These are phyloP conservation scores for Lomographa bimaculata DNA, from an alignment of 2,888 invertebrate genomes.

Conservation along the genomic window DNA sequence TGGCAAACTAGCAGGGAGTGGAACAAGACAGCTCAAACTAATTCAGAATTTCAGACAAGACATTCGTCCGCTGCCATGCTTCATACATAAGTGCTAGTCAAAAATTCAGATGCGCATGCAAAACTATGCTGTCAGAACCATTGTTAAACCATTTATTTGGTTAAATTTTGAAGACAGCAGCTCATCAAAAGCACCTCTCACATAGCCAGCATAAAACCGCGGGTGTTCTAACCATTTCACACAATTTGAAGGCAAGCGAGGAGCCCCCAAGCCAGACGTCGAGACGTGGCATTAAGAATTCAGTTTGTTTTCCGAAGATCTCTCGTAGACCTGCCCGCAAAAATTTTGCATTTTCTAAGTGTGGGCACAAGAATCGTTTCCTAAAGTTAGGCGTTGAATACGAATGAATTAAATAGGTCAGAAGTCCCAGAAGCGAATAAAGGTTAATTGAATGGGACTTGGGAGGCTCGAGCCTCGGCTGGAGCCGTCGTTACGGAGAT, in stretches of 20 bases:
- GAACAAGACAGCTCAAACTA: too few species aligned
- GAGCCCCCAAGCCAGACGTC: constrained; percentile 12
- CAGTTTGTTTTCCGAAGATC: constrained; percentile 16
- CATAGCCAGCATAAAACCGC: constrained; percentile 1
- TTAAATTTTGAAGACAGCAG: not conserved
- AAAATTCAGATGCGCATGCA: too few species aligned
- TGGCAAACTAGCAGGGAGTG: too few species aligned
- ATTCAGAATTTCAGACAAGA: too few species aligned
- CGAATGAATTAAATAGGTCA: constrained; percentile 62
- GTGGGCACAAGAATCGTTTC: constrained; percentile 19
- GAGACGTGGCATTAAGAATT: constrained; percentile 23
- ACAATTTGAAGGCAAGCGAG: constrained; percentile 15
- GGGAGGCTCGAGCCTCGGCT: constrained; percentile 30
- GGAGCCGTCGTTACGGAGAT: constrained; percentile 40
- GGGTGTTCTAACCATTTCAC: constrained; percentile 15
- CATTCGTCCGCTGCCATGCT: too few species aligned
- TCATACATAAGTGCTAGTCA: too few species aligned
- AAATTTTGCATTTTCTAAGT: constrained; percentile 26
- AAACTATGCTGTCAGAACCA: too few species aligned
- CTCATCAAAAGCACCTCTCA: not conserved
- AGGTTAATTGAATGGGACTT: constrained; percentile 65
- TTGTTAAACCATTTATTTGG: too few species aligned
- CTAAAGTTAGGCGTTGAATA: constrained; percentile 42
- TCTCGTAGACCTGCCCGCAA: constrained; percentile 17
- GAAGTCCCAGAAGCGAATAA: constrained; percentile 47